phyloP scores from a whole-genome alignment of 2,797 vertebrate genomes.

The Miichthys miiuy region DNA sequence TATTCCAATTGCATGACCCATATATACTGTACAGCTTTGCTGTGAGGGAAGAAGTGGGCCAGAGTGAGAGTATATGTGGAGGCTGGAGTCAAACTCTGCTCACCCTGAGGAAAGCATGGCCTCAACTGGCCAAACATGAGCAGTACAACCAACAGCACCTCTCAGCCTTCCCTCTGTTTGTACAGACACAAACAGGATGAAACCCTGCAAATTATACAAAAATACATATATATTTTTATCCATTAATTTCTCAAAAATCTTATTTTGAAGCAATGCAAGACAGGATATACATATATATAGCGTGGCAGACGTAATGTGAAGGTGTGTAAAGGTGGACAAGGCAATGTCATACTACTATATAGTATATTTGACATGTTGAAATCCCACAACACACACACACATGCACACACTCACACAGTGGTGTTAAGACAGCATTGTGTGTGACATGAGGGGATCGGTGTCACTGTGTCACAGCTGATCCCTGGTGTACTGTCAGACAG shows the following conservation, averaged over 20 bases:
- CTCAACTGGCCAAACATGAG: slow-evolving; percentile 87
- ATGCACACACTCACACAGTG: slow-evolving; percentile 36
- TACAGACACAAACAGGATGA: neutral
- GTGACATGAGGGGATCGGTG: slow-evolving; percentile 77
- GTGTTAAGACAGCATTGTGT: slow-evolving; percentile 60
- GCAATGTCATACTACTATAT: neutral
- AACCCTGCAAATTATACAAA: neutral
- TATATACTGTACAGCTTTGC: slow-evolving; percentile 36
- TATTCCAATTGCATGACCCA: slow-evolving; percentile 49
- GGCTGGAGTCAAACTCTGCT: slow-evolving; percentile 47
- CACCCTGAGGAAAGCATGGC: slow-evolving; percentile 88
- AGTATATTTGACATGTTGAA: slow-evolving; percentile 45
- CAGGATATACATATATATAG: neutral
- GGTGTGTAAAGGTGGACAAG: neutral
- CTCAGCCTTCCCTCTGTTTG: neutral
- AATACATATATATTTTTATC: neutral
- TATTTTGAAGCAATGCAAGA: neutral
- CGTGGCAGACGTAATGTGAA: neutral
- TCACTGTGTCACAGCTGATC: slow-evolving; percentile 84
- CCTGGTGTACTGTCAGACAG: slow-evolving; percentile 83
- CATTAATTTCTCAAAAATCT: neutral
- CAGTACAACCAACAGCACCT: slow-evolving; percentile 78
- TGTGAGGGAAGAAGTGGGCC: slow-evolving; percentile 46
- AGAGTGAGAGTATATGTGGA: slow-evolving; percentile 19
- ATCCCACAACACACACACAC: slow-evolving; percentile 23